Evolutionary conservation across 64 coral and sea anemone genomes (phyloP).

Genomic region (Pachyseris speciosa): DNA sequence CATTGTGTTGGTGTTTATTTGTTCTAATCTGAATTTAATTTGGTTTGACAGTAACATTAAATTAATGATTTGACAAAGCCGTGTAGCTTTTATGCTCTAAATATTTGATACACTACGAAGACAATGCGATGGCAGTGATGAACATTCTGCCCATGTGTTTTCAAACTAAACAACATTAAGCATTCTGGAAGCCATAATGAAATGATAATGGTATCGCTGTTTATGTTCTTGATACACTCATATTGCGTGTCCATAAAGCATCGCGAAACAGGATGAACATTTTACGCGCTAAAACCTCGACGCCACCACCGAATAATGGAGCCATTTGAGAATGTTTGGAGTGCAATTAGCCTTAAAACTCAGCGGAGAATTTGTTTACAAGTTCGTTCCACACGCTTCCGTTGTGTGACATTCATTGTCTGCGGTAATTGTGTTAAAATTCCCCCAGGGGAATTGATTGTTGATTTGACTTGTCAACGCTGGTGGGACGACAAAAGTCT

Average conservation of each 20-base stretch:
- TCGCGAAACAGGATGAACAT: not conserved
- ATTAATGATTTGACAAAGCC: not conserved
- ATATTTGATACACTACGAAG: not conserved
- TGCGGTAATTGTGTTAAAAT: slow-evolving; percentile 55
- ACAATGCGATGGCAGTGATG: not conserved
- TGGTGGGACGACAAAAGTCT: too few relatives aligned
- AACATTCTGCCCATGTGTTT: not conserved
- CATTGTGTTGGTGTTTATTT: not conserved
- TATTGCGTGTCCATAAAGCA: not conserved
- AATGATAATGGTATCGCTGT: not conserved
- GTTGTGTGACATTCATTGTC: slow-evolving; percentile 55
- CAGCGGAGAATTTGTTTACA: slow-evolving; percentile 20
- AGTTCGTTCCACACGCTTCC: slow-evolving; percentile 24
- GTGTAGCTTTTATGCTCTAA: not conserved
- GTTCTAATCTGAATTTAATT: slow-evolving; percentile 6
- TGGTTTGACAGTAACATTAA: not conserved
- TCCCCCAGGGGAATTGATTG: slow-evolving; percentile 42
- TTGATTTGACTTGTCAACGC: not conserved
- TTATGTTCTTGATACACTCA: not conserved
- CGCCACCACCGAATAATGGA: not conserved
- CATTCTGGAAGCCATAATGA: not conserved
- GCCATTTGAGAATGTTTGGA: slow-evolving; percentile 3
- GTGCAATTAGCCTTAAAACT: slow-evolving; percentile 33
- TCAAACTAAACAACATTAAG: not conserved
- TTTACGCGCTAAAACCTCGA: not conserved